Base-by-base conservation (phyloP, 2,797 vertebrate species). In the Salarias fasciatus region DNA sequence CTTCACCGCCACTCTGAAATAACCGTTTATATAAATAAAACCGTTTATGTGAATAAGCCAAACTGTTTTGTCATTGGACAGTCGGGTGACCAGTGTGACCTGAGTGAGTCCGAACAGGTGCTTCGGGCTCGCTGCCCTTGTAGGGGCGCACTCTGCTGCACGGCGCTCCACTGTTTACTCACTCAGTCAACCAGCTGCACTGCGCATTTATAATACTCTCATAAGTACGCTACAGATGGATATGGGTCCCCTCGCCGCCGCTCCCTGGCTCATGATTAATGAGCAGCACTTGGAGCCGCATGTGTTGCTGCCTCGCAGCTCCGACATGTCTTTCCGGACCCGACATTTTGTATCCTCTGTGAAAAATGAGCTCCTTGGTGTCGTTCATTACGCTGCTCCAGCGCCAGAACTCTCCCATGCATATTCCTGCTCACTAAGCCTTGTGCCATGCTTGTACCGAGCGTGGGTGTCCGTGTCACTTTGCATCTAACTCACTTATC, bases 291-390 rank as follows among this genome's bases (percentile, higher is more conserved):
- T 78, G 82, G 73, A 77, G 69, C 81, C 40, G 54, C 82, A 86
- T 86, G 86, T 87, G 85, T 82, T 85, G 82, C 84, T 42, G 79
- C 86, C 80, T 88, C 63, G 50, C 81, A 82, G 82, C 79, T 54
- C 77, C 69, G 77, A 85, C 86, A 60, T 69, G 84, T 89, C 83
- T 89, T 88, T 82, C 84, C 82, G 80, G 82, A 78, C 69, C 81
- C 79, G 83, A 91, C 86, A 89, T 89, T 87, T 89, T 86, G 86
- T 84, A 89, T 91, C 87, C 86, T 81, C 68, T 41, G 67, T 88
- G 80, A 82, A 88, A 87, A 90, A 91, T 87, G 85, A 89, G 79
- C 83, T 86, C 66, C 72, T 86, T 30, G 57, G 63, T 73, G 66
- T 75, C 50, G 62, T 90, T 90, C 78, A 86, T 90, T 88, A 86